Evolutionary conservation across 2,888 invertebrate species (phyloP).

Genomic region (Silvanus unidentatus): DNA sequence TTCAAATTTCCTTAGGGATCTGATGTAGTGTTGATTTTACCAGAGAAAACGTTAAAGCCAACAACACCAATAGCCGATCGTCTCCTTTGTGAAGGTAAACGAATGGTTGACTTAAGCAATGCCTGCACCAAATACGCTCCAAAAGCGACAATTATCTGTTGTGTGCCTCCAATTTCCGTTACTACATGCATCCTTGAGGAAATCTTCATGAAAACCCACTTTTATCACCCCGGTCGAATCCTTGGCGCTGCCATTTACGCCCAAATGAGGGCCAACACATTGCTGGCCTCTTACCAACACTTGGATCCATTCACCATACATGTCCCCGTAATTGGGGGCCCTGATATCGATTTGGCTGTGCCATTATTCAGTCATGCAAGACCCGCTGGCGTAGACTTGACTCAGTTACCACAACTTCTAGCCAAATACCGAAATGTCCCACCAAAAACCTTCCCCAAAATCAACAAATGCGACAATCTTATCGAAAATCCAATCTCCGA

Average conservation of each 20-base stretch:
- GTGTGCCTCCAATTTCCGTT: conserved; percentile 52
- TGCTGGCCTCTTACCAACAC: conserved; percentile 55
- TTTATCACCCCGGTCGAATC: conserved; percentile 43
- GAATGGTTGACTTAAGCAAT: conserved; percentile 41
- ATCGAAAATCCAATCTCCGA: conserved; percentile 21
- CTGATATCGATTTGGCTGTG: conserved; percentile 57
- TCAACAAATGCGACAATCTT: conserved; percentile 14
- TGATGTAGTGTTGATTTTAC: conserved; percentile 38
- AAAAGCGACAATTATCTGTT: conserved; percentile 50
- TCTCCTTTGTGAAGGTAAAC: conserved; percentile 33
- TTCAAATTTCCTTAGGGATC: conserved; percentile 37
- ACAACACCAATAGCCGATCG: conserved; percentile 27
- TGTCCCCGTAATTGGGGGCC: conserved; percentile 62
- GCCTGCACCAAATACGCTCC: conserved; percentile 52
- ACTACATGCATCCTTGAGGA: conserved; percentile 51
- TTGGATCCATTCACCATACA: conserved; percentile 54
- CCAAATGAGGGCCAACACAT: conserved; percentile 55
- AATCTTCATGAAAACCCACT: conserved; percentile 42
- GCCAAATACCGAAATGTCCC: conserved; percentile 25
- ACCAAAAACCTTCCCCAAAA: conserved; percentile 23
- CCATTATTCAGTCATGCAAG: conserved; percentile 58
- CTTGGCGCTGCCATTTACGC: conserved; percentile 37
- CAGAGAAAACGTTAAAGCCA: conserved; percentile 19
- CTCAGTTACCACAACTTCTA: conserved; percentile 12
- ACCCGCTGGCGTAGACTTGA: conserved; percentile 45